phyloP scores from a whole-genome alignment of 2,797 vertebrate genomes.

The Heliangelus exortis region DNA sequence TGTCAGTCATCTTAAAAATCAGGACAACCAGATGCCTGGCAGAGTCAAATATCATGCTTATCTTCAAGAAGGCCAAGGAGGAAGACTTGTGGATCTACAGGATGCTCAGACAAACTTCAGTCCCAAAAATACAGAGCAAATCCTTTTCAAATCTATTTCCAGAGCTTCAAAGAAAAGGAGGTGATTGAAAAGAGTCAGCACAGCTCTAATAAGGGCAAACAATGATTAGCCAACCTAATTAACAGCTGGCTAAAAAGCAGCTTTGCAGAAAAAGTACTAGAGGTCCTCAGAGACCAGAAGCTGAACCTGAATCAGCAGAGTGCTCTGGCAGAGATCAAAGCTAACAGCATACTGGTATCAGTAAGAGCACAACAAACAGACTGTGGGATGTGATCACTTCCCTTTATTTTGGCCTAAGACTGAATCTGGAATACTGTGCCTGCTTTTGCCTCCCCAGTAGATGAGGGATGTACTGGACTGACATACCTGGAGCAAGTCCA shows the following conservation, averaged over 20 bases:
- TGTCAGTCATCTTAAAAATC: conserved; percentile 2
- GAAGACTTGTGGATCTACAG: neutral
- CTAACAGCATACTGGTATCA: neutral
- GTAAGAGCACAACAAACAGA: neutral
- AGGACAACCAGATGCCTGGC: neutral
- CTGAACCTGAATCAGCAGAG: neutral
- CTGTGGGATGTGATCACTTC: neutral
- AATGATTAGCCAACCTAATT: neutral
- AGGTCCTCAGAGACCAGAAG: neutral
- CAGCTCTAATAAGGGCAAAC: neutral
- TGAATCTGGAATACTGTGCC: neutral
- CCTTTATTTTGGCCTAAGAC: neutral
- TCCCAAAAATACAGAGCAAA: neutral
- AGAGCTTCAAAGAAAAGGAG: neutral
- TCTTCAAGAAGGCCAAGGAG: neutral
- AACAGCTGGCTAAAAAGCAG: neutral
- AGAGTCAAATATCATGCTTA: neutral
- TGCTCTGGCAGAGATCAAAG: neutral
- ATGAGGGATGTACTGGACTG: neutral
- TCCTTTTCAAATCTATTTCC: neutral
- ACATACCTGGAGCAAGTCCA: neutral
- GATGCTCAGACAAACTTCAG: neutral
- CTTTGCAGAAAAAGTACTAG: neutral
- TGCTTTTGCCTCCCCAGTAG: neutral
- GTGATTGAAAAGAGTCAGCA: neutral